A percentile compares a stretch with the other conserved stretches of the same genome.
Evolutionary conservation across 2,113 vertebrate genomes (phyloP).

Genomic region (Acrocephalus arundinaceus): DNA sequence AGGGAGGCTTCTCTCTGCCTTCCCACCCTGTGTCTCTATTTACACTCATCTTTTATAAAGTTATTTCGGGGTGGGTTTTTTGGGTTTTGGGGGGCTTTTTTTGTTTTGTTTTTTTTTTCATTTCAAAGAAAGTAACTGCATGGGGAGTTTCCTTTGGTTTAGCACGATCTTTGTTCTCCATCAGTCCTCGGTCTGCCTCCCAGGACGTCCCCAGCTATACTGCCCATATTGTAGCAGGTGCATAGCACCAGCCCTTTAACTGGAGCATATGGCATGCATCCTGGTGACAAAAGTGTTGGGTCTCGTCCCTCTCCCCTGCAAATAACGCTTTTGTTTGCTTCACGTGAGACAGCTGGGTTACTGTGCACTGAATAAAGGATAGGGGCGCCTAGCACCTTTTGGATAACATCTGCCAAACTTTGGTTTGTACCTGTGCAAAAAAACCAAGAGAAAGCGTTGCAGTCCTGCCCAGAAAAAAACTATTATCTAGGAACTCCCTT

Average conservation of each 20-base stretch:
- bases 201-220: fast-evolving
- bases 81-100: not conserved
- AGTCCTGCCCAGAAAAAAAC: not conserved
- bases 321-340: not conserved
- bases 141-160: not conserved
- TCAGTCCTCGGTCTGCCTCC: fast-evolving
- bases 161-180: fast-evolving
- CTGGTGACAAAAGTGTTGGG: too few species aligned
- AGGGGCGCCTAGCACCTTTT: fast-evolving
- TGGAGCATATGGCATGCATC: fast-evolving
- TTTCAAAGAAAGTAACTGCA: not conserved
- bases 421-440: too few species aligned
- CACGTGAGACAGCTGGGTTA: not conserved
- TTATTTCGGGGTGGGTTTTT: too few species aligned
- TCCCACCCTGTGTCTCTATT: not conserved
- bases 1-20: not conserved
- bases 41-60: too few species aligned
- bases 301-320: not conserved
- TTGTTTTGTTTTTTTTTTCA: too few species aligned
- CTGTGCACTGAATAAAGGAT: not conserved
- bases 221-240: not conserved
- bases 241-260: not conserved
- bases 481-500: fast-evolving
- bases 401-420: fast-evolving
- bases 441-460: fast-evolving